Conservation (phyloP, 2,113 vertebrate genomes). For the Gasterosteus aculeatus region DNA sequence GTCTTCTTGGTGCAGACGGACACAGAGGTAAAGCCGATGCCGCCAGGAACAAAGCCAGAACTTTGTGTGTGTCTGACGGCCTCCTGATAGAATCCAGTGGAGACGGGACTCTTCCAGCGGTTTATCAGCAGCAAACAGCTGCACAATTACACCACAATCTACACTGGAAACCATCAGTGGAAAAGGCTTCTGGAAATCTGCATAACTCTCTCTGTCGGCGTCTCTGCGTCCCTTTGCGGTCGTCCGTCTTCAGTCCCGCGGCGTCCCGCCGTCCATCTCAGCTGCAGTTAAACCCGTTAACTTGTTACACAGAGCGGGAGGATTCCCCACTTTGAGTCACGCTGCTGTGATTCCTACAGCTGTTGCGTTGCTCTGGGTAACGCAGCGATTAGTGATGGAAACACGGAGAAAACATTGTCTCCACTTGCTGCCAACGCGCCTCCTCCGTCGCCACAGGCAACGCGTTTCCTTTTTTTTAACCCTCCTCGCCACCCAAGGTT, state of each 20-base stretch:
- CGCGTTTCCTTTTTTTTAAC: background rate
- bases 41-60: constrained; percentile 29
- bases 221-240: constrained; percentile 7
- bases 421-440: background rate
- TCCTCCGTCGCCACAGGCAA: constrained; percentile 1
- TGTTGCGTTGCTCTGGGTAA: background rate
- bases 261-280: constrained; percentile 35
- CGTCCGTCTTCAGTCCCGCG: constrained; percentile 24
- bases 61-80: constrained; percentile 35
- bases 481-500: too few species aligned
- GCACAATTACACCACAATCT: constrained; percentile 64
- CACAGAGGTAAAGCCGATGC: constrained; percentile 21
- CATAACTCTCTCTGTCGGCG: constrained; percentile 32
- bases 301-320: constrained; percentile 31
- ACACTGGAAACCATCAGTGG: constrained; percentile 56
- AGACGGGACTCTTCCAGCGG: constrained; percentile 67
- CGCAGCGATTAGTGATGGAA: constrained; percentile 41
- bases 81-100: constrained; percentile 70
- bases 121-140: constrained; percentile 75
- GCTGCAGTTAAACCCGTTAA: constrained; percentile 54
- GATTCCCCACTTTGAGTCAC: constrained; percentile 33
- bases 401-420: constrained; percentile 30
- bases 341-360: constrained; percentile 9
- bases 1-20: constrained; percentile 2
- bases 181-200: constrained; percentile 47